Conservation (phyloP, 1,140 invertebrate species). For the Brachionus koreanus region DNA sequence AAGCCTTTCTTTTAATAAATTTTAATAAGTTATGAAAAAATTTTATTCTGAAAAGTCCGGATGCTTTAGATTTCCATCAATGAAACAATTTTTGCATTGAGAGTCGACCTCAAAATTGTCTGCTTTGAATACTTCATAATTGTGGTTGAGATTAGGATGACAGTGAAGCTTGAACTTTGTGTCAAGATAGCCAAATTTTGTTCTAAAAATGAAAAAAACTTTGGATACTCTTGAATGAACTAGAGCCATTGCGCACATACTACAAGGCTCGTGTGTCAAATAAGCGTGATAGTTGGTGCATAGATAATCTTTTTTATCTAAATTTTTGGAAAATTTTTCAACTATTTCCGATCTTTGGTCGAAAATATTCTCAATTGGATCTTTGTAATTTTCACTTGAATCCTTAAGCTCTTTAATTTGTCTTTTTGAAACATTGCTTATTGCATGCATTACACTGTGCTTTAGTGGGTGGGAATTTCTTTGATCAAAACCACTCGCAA, state of each 20-base stretch:
- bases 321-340: conserved; percentile 1
- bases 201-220: conserved; percentile 18
- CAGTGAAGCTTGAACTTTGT: conserved; percentile 29
- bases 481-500: conserved; percentile 20
- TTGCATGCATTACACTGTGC: conserved; percentile 24
- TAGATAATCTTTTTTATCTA: conserved; percentile 35
- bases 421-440: not conserved
- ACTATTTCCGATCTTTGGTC: not conserved
- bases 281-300: conserved; percentile 26
- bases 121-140: conserved; percentile 34
- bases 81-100: not conserved
- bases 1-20: not conserved
- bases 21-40: not conserved
- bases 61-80: not conserved
- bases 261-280: conserved; percentile 44
- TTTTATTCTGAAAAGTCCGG: not conserved
- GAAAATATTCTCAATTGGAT: not conserved
- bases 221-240: conserved; percentile 28
- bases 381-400: not conserved
- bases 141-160: conserved; percentile 23
- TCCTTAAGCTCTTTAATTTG: not conserved
- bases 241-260: conserved; percentile 44
- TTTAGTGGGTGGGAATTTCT: conserved; percentile 31
- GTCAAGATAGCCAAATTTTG: not conserved
- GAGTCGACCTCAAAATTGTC: not conserved